A percentile compares a stretch with the other conserved stretches of the same genome.
phyloP scores from a whole-genome alignment of 2,113 vertebrate species.

The Genyomyrus donnyi region DNA sequence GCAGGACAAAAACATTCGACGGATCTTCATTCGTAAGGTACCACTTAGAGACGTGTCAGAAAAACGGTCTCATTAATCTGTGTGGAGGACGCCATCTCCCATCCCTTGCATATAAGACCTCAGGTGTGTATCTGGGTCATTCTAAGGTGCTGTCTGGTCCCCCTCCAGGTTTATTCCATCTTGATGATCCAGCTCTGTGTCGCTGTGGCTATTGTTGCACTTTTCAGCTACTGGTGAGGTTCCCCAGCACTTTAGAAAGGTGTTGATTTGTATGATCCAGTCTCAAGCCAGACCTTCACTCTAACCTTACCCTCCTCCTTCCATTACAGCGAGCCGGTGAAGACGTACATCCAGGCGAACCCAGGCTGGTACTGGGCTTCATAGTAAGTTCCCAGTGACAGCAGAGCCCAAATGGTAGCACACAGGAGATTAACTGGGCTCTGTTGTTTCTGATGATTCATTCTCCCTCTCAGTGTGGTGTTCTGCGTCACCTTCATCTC shows the following conservation, averaged over 20 bases:
- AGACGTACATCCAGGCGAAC: constrained; percentile 77
- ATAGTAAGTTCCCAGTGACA: constrained; percentile 69
- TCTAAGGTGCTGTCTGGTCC: neutral
- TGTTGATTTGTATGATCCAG: neutral
- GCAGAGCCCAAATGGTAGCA: neutral
- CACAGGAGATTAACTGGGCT: neutral
- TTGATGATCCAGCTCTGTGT: constrained; percentile 77
- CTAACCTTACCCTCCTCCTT: neutral
- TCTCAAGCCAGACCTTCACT: neutral
- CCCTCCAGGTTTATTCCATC: constrained; percentile 80
- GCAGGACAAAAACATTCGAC: constrained; percentile 76
- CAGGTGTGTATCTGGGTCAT: neutral
- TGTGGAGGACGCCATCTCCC: neutral
- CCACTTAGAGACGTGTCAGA: neutral
- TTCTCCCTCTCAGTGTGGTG: constrained; percentile 60
- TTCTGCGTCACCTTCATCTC: constrained; percentile 85
- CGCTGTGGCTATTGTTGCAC: constrained; percentile 68
- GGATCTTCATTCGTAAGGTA: constrained; percentile 90
- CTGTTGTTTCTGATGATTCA: neutral
- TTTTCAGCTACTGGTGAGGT: constrained; percentile 90
- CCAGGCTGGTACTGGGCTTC: constrained; percentile 81
- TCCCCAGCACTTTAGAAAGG: neutral
- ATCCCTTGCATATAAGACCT: neutral
- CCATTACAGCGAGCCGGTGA: constrained; percentile 70
- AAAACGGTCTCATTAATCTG: neutral